Conservation (phyloP, 2,797 vertebrate genomes). For the Falco naumanni region DNA sequence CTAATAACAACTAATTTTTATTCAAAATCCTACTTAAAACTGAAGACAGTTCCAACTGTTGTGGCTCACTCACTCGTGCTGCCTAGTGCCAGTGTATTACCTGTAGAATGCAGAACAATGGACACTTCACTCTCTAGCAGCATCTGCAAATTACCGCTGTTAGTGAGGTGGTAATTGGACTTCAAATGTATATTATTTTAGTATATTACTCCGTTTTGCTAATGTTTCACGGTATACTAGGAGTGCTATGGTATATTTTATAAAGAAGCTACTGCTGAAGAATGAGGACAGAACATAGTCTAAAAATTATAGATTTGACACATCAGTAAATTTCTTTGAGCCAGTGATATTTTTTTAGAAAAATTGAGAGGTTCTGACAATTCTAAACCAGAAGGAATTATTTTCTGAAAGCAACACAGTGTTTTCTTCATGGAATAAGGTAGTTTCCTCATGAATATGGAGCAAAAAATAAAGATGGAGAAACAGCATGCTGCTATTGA, state of each 20-base stretch:
- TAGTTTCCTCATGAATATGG: background rate
- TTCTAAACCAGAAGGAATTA: background rate
- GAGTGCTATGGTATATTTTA: background rate
- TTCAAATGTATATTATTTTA: background rate
- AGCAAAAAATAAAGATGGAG: background rate
- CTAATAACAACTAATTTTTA: background rate
- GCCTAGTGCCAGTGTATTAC: background rate
- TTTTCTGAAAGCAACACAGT: background rate
- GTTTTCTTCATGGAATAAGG: background rate
- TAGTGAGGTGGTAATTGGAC: background rate
- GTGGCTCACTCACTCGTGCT: background rate
- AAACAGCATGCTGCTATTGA: background rate
- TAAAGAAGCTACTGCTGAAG: background rate
- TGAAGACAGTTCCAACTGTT: background rate
- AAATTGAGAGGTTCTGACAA: background rate
- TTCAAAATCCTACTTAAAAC: background rate
- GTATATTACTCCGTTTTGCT: background rate
- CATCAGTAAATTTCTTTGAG: background rate
- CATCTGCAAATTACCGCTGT: background rate
- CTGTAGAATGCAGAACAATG: background rate
- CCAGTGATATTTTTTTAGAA: background rate
- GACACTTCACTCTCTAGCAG: background rate
- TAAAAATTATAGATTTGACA: background rate
- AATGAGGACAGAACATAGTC: background rate
- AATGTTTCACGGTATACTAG: background rate